Evolutionary conservation across 1,140 invertebrate species (phyloP), one percentile per base, ranked within the genome.

Genomic region (Drosophila miranda): DNA sequence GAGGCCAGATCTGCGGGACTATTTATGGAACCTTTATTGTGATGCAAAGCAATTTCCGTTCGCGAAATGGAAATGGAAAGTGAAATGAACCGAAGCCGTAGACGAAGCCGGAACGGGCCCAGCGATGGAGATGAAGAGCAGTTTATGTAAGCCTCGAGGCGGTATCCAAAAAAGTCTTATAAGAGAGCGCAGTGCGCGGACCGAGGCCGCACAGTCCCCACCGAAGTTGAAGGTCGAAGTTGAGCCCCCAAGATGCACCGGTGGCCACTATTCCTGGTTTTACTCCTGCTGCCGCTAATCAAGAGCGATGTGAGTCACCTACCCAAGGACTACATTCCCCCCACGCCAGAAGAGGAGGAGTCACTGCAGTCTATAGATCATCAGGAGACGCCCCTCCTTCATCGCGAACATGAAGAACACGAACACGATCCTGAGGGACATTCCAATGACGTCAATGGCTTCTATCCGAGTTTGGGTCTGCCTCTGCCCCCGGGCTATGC

Each of bases 261-360:
- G 57, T 46, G 67, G 64, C 51, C 58, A 13, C 34, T 49, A 58
- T n/a, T 69, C 53, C 43, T 75, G 49, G 52, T 73, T 38, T 13
- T 72, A 28, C 68, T 58, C n/a, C 56, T 78, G 38, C 57, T 82
- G 23, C 75, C 70, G 3, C 56, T 87, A 6, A 53, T 45, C 6
- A 52, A 23, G 16, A 75, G 34, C 4, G 89, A 90, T 75, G 89
- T 90, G 8, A 76, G 68, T 8, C 89, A 90, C 21, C 68, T 90
- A 30, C 51, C 70, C 23, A 75, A 56, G 2, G 69, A 66, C 11
- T 75, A 75, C 53, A 44, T 75, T 14, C 60, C 71, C 14, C 55
- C 59, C 21, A 23, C 56, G 13, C 11, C 44, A 16, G 45, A 44
- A 13, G 44, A 55, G n/a, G 42, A 55, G 13, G n/a, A 19, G 34